phyloP scores from a whole-genome alignment of 23 tunicate species.

The Halocynthia roretzi region DNA sequence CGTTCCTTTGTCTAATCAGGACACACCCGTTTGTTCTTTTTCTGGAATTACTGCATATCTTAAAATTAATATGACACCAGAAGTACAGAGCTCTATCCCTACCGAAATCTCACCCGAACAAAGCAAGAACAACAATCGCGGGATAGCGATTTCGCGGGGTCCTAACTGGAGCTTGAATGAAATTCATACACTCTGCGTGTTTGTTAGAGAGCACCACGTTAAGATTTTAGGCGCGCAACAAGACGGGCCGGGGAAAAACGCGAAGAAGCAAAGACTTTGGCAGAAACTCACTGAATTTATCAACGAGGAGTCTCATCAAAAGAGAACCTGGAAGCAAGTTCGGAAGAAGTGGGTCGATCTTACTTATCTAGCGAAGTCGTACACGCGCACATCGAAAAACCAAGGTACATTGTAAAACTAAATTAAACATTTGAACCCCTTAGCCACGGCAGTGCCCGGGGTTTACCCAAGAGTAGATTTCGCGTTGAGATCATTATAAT shows the following conservation, averaged over 20 bases:
- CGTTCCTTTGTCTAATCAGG: too few species aligned
- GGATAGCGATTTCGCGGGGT: constrained; percentile 11
- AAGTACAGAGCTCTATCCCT: background rate
- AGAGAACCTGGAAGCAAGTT: constrained; percentile 69
- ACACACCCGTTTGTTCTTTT: too few species aligned
- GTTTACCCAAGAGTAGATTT: too few species aligned
- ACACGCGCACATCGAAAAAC: background rate
- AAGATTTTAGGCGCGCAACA: constrained; percentile 32
- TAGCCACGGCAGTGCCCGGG: too few species aligned
- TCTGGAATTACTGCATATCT: too few species aligned
- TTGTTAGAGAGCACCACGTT: constrained; percentile 41
- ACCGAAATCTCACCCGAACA: background rate
- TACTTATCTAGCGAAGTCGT: constrained; percentile 30
- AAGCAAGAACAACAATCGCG: background rate
- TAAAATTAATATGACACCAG: constrained; percentile 2
- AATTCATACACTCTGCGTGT: constrained; percentile 46
- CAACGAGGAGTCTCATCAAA: constrained; percentile 23
- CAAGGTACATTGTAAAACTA: background rate
- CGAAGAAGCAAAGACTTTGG: constrained; percentile 56
- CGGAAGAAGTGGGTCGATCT: constrained; percentile 86
- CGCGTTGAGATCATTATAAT: too few species aligned
- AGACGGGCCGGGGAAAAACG: constrained; percentile 50
- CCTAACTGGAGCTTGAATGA: constrained; percentile 40
- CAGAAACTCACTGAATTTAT: constrained; percentile 37
- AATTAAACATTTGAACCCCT: too few species aligned